A percentile compares a stretch with the other conserved stretches of the same genome.
Conservation (phyloP, 2,888 invertebrate genomes). For the Drosophila incognita region DNA sequence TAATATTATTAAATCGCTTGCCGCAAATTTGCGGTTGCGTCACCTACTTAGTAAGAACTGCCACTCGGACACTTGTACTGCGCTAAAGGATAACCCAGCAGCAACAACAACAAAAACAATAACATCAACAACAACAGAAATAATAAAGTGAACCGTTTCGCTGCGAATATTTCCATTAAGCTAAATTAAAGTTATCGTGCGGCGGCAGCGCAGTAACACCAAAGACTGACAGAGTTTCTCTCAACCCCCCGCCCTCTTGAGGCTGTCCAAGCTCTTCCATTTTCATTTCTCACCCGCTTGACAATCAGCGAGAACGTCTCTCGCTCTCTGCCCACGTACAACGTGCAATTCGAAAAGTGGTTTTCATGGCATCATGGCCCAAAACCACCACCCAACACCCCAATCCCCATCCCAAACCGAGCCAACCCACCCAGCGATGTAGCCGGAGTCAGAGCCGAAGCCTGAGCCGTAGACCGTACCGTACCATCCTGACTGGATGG, state of each 20-base stretch:
- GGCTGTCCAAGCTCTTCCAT: conserved; percentile 66
- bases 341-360: conserved; percentile 81
- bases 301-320: conserved; percentile 61
- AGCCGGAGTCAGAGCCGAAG: conserved; percentile 15
- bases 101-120: conserved; percentile 13
- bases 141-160: conserved; percentile 34
- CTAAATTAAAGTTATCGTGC: conserved; percentile 79
- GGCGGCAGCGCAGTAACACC: conserved; percentile 66
- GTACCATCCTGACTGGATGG: conserved; percentile 45
- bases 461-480: conserved; percentile 27
- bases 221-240: conserved; percentile 38
- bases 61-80: conserved; percentile 37
- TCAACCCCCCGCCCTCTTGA: conserved; percentile 11
- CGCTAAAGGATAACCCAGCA: conserved; percentile 55
- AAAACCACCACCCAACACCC: conserved; percentile 53
- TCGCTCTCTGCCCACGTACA: conserved; percentile 62
- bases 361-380: conserved; percentile 69
- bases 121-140: conserved; percentile 21
- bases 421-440: conserved; percentile 25
- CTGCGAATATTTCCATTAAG: conserved; percentile 75
- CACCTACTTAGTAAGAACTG: conserved; percentile 71
- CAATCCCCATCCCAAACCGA: conserved; percentile 9
- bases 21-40: conserved; percentile 82
- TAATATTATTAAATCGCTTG: conserved; percentile 75
- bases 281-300: conserved; percentile 69